Conservation (phyloP, 92 coral and sea anemone species). For the Phenganax subtilis region DNA sequence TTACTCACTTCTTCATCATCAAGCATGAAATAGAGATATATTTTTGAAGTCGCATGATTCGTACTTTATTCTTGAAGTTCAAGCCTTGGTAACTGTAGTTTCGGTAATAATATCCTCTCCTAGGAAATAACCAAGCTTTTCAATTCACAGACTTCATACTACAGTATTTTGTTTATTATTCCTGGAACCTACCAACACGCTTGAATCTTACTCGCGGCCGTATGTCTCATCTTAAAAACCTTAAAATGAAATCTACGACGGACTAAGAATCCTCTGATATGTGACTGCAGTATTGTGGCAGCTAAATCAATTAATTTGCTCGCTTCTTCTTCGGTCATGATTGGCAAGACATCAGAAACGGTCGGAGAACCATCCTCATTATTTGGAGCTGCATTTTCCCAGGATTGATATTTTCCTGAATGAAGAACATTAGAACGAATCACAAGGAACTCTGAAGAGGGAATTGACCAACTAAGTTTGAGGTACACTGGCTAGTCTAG, state of each 20-base stretch:
- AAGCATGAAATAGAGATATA: conserved; percentile 25
- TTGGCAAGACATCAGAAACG: conserved; percentile 51
- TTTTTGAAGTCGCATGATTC: conserved; percentile 20
- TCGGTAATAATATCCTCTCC: conserved; percentile 35
- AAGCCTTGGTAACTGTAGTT: conserved; percentile 19
- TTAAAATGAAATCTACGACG: conserved; percentile 65
- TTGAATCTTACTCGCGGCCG: conserved; percentile 79
- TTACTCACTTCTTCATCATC: conserved; percentile 35
- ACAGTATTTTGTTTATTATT: neutral
- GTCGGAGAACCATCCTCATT: neutral
- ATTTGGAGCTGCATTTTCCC: conserved; percentile 5
- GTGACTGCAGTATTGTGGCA: conserved; percentile 83
- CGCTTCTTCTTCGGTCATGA: conserved; percentile 96
- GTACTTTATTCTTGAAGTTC: conserved; percentile 20
- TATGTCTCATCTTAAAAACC: conserved; percentile 56
- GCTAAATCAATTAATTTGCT: conserved; percentile 71
- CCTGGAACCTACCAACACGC: conserved; percentile 67
- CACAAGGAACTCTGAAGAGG: neutral
- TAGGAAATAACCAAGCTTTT: neutral
- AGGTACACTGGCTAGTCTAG: neutral
- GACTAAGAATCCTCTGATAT: conserved; percentile 81
- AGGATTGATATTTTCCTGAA: conserved; percentile 6
- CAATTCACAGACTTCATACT: neutral
- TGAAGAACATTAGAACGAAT: neutral
- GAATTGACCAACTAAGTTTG: too few species aligned